phyloP scores from a whole-genome alignment of 2,888 invertebrate genomes.

The Linnaemya vulpina region DNA sequence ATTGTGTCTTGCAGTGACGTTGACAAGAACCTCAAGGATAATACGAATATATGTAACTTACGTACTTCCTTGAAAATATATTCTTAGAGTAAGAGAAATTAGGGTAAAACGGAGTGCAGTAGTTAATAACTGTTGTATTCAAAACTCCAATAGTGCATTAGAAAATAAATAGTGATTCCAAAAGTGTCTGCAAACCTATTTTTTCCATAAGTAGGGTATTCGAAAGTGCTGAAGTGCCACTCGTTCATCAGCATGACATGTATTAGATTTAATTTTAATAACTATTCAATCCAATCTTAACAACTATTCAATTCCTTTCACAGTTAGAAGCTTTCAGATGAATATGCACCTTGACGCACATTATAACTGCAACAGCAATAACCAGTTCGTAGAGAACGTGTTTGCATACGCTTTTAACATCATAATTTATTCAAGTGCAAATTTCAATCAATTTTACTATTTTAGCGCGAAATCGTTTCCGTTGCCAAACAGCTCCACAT shows the following conservation, averaged over 20 bases:
- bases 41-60: no score
- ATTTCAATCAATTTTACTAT: slow-evolving; percentile 74
- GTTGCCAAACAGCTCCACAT: slow-evolving; percentile 20
- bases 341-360: slow-evolving; percentile 9
- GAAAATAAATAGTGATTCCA: no score
- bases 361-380: slow-evolving; percentile 15
- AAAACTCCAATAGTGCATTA: no score
- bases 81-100: no score
- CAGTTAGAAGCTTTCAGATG: slow-evolving; percentile 39
- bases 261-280: slow-evolving; percentile 46
- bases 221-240: slow-evolving; percentile 1
- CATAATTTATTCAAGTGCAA: slow-evolving; percentile 75
- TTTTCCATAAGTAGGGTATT: background rate
- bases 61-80: no score
- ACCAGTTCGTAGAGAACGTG: slow-evolving; percentile 8
- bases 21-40: no score
- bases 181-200: background rate
- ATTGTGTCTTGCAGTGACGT: no score
- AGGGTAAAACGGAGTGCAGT: no score
- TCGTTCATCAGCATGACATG: slow-evolving; percentile 1
- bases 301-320: slow-evolving; percentile 40
- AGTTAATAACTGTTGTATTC: no score
- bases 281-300: slow-evolving; percentile 46
- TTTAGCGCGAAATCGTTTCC: slow-evolving; percentile 67
- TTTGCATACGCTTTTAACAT: slow-evolving; percentile 60